Evolutionary conservation across 2,113 vertebrate species (phyloP).

Genomic region (Mastomys coucha): DNA sequence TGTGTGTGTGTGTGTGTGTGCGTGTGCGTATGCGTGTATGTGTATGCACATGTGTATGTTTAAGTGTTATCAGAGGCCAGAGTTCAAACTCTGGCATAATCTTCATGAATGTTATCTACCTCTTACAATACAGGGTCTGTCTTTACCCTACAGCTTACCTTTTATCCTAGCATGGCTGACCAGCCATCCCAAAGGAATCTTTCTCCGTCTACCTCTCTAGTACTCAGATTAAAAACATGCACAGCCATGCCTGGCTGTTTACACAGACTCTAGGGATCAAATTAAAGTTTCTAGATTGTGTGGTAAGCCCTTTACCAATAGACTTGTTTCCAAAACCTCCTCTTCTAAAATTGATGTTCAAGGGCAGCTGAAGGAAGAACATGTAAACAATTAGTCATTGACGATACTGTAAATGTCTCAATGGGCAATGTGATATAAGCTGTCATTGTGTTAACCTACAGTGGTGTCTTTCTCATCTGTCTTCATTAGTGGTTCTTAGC

Average conservation of each 20-base stretch:
- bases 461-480: background rate
- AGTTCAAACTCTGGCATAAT: background rate
- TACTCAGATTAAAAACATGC: background rate
- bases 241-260: background rate
- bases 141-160: background rate
- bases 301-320: background rate
- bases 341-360: background rate
- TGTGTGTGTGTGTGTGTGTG: background rate
- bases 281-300: background rate
- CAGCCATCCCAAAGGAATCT: too few relatives aligned
- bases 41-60: too few relatives aligned
- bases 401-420: background rate
- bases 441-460: background rate
- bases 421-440: background rate
- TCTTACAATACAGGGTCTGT: too few relatives aligned
- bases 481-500: conserved; percentile 59
- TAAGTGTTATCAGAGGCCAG: background rate
- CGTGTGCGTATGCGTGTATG: background rate
- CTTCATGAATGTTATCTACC: background rate
- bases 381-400: background rate
- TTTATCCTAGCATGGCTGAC: background rate
- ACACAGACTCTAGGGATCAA: background rate
- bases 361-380: background rate
- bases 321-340: background rate
- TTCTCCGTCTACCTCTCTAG: background rate